A percentile compares a stretch with the other conserved stretches of the same genome.
These are phyloP conservation scores for Hippopotamus amphibius DNA, from an alignment of 2,113 vertebrate genomes.

Conservation along the genomic window DNA sequence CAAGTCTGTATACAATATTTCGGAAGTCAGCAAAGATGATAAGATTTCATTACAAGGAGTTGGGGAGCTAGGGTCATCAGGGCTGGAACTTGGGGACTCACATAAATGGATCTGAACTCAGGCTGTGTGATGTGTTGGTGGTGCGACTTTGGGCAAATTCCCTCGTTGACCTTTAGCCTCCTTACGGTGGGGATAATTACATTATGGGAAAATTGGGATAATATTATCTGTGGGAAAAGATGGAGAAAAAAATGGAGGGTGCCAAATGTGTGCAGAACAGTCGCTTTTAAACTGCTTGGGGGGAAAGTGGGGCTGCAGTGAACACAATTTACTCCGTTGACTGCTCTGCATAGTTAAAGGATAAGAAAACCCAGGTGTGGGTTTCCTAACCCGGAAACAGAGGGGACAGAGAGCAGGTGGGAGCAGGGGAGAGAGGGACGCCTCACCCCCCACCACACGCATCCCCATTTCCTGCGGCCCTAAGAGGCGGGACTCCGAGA, in stretches of 20 bases:
- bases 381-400: not conserved
- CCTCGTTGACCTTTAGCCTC: not conserved
- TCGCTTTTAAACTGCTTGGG: not conserved
- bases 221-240: not conserved
- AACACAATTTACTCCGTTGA: not conserved
- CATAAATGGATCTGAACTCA: not conserved
- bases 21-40: not conserved
- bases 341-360: not conserved
- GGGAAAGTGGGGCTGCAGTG: rapidly evolving
- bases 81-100: not conserved
- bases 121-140: not conserved
- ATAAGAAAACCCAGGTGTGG: not conserved
- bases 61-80: not conserved
- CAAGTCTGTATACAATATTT: not conserved
- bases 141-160: not conserved
- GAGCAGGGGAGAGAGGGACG: not conserved
- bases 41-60: not conserved
- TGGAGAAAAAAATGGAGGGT: not conserved
- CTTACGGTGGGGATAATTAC: not conserved
- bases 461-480: not conserved
- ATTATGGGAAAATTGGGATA: not conserved
- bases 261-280: not conserved
- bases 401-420: not conserved
- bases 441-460: not conserved
- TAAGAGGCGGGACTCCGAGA: not conserved